phyloP scores from a whole-genome alignment of 2,113 vertebrate genomes.

The Eptatretus burgeri region DNA sequence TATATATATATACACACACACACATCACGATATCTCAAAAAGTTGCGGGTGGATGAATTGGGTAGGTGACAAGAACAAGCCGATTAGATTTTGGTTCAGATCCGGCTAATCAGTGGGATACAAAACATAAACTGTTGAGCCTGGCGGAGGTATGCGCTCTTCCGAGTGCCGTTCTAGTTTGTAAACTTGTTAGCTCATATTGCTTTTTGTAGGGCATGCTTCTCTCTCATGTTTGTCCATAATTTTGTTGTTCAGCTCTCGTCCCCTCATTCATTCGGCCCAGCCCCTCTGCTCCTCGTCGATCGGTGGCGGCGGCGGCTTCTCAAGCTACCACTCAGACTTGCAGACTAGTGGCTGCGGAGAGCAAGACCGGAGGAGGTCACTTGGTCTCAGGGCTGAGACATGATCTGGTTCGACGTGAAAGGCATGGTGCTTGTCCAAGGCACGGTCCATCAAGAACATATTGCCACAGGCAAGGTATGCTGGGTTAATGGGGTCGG shows the following conservation, averaged over 20 bases:
- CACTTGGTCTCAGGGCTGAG: conserved; percentile 31
- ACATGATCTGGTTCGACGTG: conserved; percentile 44
- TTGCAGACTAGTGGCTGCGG: too few species aligned
- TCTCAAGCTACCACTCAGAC: conserved; percentile 18
- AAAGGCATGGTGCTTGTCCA: conserved; percentile 17
- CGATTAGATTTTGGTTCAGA: too few species aligned
- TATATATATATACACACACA: too few species aligned
- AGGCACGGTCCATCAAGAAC: too few species aligned
- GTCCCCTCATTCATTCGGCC: conserved; percentile 98
- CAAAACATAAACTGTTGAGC: too few species aligned
- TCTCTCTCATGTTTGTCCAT: not conserved
- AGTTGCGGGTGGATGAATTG: too few species aligned
- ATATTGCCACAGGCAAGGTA: too few species aligned
- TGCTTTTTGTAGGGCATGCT: not conserved
- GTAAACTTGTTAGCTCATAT: not conserved
- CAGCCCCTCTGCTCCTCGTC: conserved; percentile 69
- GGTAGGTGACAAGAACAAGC: too few species aligned
- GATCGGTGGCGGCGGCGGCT: conserved; percentile 37
- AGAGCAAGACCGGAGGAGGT: conserved; percentile 57
- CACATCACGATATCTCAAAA: too few species aligned
- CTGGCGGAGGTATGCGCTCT: not conserved
- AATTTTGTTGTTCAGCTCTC: conserved; percentile 27
- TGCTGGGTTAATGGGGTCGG: too few species aligned
- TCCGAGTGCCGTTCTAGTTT: not conserved
- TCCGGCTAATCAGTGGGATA: too few species aligned